Conservation (phyloP, 2,113 vertebrate species). For the Cottus gobio region DNA sequence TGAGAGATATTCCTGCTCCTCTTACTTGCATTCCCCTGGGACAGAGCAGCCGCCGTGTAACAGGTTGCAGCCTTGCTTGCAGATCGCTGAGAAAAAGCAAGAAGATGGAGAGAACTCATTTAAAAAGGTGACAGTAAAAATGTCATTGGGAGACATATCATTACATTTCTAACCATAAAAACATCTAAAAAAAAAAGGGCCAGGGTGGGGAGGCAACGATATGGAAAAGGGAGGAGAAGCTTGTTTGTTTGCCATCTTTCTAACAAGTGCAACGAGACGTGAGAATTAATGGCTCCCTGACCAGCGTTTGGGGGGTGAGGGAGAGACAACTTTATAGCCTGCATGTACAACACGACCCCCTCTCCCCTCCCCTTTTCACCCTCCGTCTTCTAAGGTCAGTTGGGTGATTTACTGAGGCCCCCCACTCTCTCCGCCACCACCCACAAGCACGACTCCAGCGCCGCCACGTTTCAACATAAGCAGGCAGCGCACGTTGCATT, state of each 20-base stretch:
- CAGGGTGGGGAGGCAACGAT: not conserved
- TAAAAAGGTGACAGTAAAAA: not conserved
- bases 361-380: conserved; percentile 53
- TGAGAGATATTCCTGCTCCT: not conserved
- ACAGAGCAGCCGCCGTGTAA: conserved; percentile 88
- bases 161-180: not conserved
- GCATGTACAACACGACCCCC: conserved; percentile 44
- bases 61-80: conserved; percentile 95
- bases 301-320: not conserved
- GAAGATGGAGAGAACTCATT: conserved; percentile 22
- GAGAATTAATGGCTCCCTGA: conserved; percentile 61
- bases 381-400: conserved; percentile 58
- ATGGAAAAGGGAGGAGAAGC: conserved; percentile 4
- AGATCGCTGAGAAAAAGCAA: conserved; percentile 87
- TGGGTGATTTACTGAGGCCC: conserved; percentile 70
- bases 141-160: not conserved
- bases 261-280: conserved; percentile 63
- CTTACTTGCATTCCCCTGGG: conserved; percentile 96
- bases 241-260: conserved; percentile 56
- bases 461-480: not conserved
- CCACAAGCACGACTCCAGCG: conserved; percentile 29
- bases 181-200: not conserved
- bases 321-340: conserved; percentile 69
- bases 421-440: conserved; percentile 48
- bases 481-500: not conserved